Percentiles rank a stretch among this genome's conserved stretches.
Evolutionary conservation across 2,113 vertebrate genomes (phyloP).

Genomic region (Cisticola juncidis): DNA sequence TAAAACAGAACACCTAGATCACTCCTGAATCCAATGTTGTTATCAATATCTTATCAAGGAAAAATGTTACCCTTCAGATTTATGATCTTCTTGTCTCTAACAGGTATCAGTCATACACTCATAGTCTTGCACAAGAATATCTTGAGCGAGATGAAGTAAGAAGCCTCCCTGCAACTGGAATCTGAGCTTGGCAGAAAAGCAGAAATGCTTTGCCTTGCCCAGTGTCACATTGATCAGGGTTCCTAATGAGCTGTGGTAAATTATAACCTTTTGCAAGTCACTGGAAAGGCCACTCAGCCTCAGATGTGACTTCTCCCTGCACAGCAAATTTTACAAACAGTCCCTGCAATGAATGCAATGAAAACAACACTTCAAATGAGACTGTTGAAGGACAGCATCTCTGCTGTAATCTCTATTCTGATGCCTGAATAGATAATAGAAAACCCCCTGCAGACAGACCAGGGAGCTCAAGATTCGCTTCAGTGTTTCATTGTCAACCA

Average conservation of each 20-base stretch:
- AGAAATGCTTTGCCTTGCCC: neutral
- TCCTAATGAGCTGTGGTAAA: neutral
- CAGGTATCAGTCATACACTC: neutral
- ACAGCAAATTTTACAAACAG: neutral
- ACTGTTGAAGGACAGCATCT: neutral
- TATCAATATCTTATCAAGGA: neutral
- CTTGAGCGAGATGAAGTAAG: neutral
- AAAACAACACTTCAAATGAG: neutral
- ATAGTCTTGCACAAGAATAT: neutral
- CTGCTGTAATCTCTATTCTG: neutral
- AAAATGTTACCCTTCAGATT: neutral
- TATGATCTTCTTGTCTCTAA: neutral
- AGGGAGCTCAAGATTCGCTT: neutral
- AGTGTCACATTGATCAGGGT: neutral
- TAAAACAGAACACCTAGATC: neutral
- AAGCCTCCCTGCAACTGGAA: constrained; percentile 6
- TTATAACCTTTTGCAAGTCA: neutral
- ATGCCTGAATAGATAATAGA: neutral
- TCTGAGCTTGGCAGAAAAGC: constrained; percentile 1
- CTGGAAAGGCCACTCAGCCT: neutral
- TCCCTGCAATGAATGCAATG: neutral
- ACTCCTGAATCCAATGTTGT: neutral
- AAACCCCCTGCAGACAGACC: neutral
- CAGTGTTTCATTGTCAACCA: neutral
- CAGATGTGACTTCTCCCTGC: neutral